Percentiles rank a stretch among this genome's conserved stretches.
phyloP scores from a whole-genome alignment of 2,797 vertebrate genomes.

The Enteromius viviparus region DNA sequence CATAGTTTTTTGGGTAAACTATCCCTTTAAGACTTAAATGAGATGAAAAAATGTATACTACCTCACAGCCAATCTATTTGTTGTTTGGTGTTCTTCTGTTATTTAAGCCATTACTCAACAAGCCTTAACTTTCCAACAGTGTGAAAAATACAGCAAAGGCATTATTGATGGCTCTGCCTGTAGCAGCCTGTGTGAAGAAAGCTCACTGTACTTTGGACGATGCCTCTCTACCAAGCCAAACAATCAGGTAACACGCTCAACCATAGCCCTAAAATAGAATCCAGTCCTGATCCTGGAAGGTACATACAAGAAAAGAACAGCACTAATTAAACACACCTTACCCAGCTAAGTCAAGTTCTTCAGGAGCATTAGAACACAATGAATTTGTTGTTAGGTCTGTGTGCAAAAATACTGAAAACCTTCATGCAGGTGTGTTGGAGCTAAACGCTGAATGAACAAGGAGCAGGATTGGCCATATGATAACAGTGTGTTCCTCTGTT shows the following conservation, averaged over 20 bases:
- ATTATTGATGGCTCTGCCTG: slow-evolving; percentile 95
- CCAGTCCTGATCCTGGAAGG: background rate
- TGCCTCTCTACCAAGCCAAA: slow-evolving; percentile 90
- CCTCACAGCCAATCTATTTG: slow-evolving; percentile 21
- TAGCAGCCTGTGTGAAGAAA: slow-evolving; percentile 92
- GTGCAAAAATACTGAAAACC: background rate
- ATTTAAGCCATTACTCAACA: background rate
- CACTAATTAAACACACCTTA: background rate
- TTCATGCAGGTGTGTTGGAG: background rate
- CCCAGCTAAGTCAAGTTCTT: background rate
- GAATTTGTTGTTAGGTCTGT: too few relatives aligned
- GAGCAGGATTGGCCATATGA: background rate
- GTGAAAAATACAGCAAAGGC: slow-evolving; percentile 93
- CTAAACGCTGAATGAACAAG: background rate
- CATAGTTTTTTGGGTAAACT: too few relatives aligned
- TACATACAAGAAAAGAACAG: background rate
- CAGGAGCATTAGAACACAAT: background rate
- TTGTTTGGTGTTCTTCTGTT: background rate
- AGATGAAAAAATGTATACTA: background rate
- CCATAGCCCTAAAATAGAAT: background rate
- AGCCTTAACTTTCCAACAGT: slow-evolving; percentile 72
- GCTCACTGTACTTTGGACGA: slow-evolving; percentile 92
- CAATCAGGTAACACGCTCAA: slow-evolving; percentile 79
- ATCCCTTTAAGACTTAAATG: too few relatives aligned
- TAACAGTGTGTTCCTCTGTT: background rate